Evolutionary conservation across 2,113 vertebrate species (phyloP), one percentile per base, ranked within the genome.

Genomic region (Caracal caracal): DNA sequence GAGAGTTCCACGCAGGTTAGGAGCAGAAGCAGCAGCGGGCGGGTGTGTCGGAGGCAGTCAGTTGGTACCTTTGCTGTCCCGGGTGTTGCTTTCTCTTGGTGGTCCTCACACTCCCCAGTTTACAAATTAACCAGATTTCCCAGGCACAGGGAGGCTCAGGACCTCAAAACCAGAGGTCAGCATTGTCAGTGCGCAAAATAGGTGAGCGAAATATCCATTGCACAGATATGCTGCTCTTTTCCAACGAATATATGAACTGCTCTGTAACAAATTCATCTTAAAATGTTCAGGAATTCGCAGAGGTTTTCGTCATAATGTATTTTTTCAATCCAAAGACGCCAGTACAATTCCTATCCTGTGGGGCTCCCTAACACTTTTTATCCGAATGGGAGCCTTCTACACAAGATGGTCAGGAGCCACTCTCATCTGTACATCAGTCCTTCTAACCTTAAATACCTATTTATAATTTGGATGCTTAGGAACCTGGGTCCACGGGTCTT

Each of bases 271-370:
- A 37, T 61, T 40, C 6, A 33, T 19, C n/a, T 71, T 53, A 20
- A 19, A 65, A 20, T 33, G 35, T 40, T 20, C 37, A 73, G 30
- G 30, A 87, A 75, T 53, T 56, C 63, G 37, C 35, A 73, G 59
- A 22, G 51, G 15, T 15, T 90, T 76, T 40, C 6, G 8, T 53
- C 56, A 53, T 6, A 49, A 79, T 10, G 17, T 7, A 2, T 61
- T 19, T 24, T 90, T 93, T 43, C 15, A 71, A 63, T 73, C 61
- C 90, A 80, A 83, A 78, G 71, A 33, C 10, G 84, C 17, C 95
- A 78, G 28, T 30, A 30, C n/a, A 85, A 7, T 51, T 37, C 63
- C 40, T n/a, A 53, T 10, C 10, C 51, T 5, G 5, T 80, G 20
- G 6, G 13, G 68, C 24, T 76, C 66, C 33, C 73, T 80, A 33